Evolutionary conservation across 2,113 vertebrate genomes (phyloP).

Genomic region (Seriola quinqueradiata): DNA sequence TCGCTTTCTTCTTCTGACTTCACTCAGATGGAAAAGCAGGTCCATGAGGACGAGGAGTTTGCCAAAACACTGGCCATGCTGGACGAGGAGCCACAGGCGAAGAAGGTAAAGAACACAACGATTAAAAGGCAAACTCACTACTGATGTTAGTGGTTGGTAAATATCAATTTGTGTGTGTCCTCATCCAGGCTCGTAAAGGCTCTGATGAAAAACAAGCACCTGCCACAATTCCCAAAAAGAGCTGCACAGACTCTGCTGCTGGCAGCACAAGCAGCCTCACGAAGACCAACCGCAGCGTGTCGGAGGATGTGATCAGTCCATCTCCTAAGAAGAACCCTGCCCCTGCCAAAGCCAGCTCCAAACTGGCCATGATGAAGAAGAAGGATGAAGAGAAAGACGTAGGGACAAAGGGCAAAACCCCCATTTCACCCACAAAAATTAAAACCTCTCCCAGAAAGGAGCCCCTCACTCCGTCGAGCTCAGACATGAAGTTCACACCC

Average conservation of each 20-base stretch:
- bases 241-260: slow-evolving; percentile 64
- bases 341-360: slow-evolving; percentile 85
- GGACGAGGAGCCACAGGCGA: slow-evolving; percentile 89
- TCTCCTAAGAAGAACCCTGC: slow-evolving; percentile 73
- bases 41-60: slow-evolving; percentile 97
- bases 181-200: slow-evolving; percentile 85
- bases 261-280: slow-evolving; percentile 42
- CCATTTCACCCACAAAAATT: slow-evolving; percentile 67
- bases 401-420: slow-evolving; percentile 51
- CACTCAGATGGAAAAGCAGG: slow-evolving; percentile 90
- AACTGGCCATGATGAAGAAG: slow-evolving; percentile 88
- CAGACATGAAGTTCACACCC: slow-evolving; percentile 65
- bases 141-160: not conserved
- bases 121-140: not conserved
- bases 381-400: slow-evolving; percentile 79
- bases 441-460: slow-evolving; percentile 82
- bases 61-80: slow-evolving; percentile 93
- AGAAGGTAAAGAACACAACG: slow-evolving; percentile 85
- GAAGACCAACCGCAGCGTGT: slow-evolving; percentile 23
- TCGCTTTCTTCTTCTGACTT: not conserved
- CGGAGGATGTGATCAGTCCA: slow-evolving; percentile 58
- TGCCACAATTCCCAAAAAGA: slow-evolving; percentile 66
- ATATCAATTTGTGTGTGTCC: not conserved
- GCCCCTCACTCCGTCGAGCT: not conserved
- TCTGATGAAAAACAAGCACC: slow-evolving; percentile 73